Evolutionary conservation across 2,888 invertebrate genomes (phyloP).

Genomic region (Ichneumoninae sp.): DNA sequence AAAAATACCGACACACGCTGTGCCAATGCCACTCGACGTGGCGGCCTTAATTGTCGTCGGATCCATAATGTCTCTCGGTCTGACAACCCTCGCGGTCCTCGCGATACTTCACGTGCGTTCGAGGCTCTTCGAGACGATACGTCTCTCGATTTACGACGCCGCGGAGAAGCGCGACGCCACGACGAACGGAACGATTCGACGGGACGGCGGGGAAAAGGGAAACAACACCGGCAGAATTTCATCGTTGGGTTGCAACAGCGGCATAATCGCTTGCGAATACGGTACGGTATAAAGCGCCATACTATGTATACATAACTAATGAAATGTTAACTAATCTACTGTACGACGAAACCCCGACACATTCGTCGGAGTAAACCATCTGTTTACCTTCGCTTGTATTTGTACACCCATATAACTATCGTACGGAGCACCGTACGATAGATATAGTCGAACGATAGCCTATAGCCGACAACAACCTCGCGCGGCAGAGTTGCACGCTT

Average conservation of each 20-base stretch:
- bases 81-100: slow-evolving; percentile 78
- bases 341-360: not conserved
- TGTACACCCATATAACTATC: not conserved
- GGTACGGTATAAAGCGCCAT: slow-evolving; percentile 40
- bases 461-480: not conserved
- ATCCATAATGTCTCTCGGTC: slow-evolving; percentile 78
- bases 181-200: slow-evolving; percentile 65
- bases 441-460: not conserved
- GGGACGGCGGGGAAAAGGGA: slow-evolving; percentile 67
- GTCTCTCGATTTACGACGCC: slow-evolving; percentile 78
- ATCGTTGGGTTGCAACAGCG: slow-evolving; percentile 66
- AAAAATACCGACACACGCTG: slow-evolving; percentile 69
- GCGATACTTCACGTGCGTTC: slow-evolving; percentile 80
- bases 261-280: slow-evolving; percentile 67
- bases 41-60: slow-evolving; percentile 79
- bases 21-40: slow-evolving; percentile 78
- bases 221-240: slow-evolving; percentile 67
- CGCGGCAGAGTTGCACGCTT: slow-evolving; percentile 22
- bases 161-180: slow-evolving; percentile 73
- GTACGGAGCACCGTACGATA: not conserved
- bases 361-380: not conserved
- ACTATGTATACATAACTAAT: slow-evolving; percentile 10
- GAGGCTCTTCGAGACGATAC: slow-evolving; percentile 79
- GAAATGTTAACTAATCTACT: slow-evolving; percentile 16
- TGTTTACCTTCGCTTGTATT: not conserved